These are phyloP conservation scores for Catharus bicknelli DNA, from an alignment of 2,113 vertebrate species.

Conservation along the genomic window DNA sequence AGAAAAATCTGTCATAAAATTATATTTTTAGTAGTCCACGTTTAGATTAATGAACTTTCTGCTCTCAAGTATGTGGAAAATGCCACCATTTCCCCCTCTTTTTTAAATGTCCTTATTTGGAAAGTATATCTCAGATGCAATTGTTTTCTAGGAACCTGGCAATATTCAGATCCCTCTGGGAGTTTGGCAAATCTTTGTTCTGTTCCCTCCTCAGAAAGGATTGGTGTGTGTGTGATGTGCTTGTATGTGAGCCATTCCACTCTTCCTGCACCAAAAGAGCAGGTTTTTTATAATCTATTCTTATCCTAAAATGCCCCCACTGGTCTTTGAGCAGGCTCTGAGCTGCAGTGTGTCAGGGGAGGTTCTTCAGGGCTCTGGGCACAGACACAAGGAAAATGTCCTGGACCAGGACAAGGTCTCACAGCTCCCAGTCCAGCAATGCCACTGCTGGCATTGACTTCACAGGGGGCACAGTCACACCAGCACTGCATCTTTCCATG, in stretches of 20 bases:
- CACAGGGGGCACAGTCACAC: neutral
- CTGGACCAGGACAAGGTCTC: too few species aligned
- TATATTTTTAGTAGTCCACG: neutral
- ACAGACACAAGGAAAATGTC: too few species aligned
- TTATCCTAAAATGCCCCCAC: neutral
- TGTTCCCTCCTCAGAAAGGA: neutral
- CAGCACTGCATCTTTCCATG: neutral
- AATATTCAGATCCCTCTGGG: neutral
- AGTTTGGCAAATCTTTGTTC: neutral
- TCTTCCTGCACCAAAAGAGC: neutral
- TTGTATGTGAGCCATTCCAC: neutral
- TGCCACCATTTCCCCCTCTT: neutral
- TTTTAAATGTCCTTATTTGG: neutral
- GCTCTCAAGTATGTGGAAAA: neutral
- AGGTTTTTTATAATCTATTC: neutral
- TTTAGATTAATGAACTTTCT: neutral
- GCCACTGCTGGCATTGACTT: neutral
- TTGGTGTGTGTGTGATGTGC: neutral
- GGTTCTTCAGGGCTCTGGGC: neutral
- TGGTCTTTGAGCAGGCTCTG: neutral
- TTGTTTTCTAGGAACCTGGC: neutral
- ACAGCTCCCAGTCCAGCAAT: neutral
- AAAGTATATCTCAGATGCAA: rapidly evolving
- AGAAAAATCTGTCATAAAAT: neutral
- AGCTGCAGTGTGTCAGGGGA: neutral